Percentiles rank a stretch among this genome's conserved stretches.
Conservation (phyloP, 1,140 invertebrate genomes). For the Papilio glaucus region DNA sequence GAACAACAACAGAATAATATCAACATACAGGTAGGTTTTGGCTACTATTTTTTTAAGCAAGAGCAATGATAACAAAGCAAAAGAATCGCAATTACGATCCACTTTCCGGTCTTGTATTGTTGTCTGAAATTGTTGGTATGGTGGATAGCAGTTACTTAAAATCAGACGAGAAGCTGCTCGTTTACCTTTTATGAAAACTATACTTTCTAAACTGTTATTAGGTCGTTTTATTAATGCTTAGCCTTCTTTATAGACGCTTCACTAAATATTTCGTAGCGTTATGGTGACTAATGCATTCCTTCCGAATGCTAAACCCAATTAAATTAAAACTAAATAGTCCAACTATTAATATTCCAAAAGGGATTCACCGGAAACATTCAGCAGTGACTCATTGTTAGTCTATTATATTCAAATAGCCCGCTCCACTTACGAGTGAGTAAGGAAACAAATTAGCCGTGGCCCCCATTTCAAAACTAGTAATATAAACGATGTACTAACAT, state of each 20-base stretch:
- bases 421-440: conserved; percentile 21
- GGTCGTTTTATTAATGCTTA: too few species aligned
- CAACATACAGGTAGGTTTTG: too few species aligned
- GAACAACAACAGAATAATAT: not conserved
- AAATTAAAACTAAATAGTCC: conserved; percentile 1
- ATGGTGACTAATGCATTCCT: not conserved
- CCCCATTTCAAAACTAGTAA: conserved; percentile 18
- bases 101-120: too few species aligned
- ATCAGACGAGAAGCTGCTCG: too few species aligned
- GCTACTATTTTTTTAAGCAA: too few species aligned
- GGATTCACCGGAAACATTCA: conserved; percentile 27
- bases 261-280: not conserved
- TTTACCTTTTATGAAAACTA: too few species aligned
- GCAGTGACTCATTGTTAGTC: conserved; percentile 21
- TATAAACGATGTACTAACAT: not conserved
- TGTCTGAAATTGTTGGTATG: too few species aligned
- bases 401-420: conserved; percentile 35
- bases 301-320: not conserved
- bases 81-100: too few species aligned
- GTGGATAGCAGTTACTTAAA: too few species aligned
- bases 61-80: too few species aligned
- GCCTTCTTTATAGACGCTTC: not conserved
- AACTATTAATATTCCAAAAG: conserved; percentile 20
- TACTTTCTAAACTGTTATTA: too few species aligned
- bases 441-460: conserved; percentile 35